Conservation (phyloP, 2,888 invertebrate species). For the Acleris cristana region DNA sequence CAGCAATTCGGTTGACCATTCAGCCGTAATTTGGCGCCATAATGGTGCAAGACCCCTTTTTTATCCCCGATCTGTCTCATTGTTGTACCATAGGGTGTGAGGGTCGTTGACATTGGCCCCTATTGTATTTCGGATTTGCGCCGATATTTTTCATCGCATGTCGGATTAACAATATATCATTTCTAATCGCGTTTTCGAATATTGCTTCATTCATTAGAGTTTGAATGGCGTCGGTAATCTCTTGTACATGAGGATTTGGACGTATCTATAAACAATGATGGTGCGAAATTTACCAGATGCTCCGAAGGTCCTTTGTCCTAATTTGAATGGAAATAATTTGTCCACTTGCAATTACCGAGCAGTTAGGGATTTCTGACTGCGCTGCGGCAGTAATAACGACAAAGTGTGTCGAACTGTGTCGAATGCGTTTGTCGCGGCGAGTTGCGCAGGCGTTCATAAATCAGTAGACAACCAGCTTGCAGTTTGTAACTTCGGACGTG, state of each 20-base stretch:
- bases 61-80: conserved; percentile 64
- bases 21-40: conserved; percentile 71
- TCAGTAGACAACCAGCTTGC: conserved; percentile 30
- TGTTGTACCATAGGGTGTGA: conserved; percentile 72
- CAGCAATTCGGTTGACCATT: conserved; percentile 66
- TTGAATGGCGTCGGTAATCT: conserved; percentile 51
- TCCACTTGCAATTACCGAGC: neutral
- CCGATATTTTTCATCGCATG: conserved; percentile 70
- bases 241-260: conserved; percentile 44
- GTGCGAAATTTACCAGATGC: conserved; percentile 19
- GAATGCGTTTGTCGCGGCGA: conserved; percentile 41
- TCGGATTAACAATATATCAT: conserved; percentile 74
- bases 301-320: neutral
- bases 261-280: conserved; percentile 44
- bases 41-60: conserved; percentile 77
- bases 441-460: conserved; percentile 35
- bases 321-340: conserved; percentile 4
- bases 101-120: conserved; percentile 81
- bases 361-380: conserved; percentile 1
- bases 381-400: conserved; percentile 17
- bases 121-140: conserved; percentile 70
- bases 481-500: conserved; percentile 4
- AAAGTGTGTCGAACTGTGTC: conserved; percentile 37
- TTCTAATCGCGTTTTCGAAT: conserved; percentile 62
- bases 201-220: conserved; percentile 41